phyloP scores from a whole-genome alignment of 2,113 vertebrate genomes.

The Mungos mungo region DNA sequence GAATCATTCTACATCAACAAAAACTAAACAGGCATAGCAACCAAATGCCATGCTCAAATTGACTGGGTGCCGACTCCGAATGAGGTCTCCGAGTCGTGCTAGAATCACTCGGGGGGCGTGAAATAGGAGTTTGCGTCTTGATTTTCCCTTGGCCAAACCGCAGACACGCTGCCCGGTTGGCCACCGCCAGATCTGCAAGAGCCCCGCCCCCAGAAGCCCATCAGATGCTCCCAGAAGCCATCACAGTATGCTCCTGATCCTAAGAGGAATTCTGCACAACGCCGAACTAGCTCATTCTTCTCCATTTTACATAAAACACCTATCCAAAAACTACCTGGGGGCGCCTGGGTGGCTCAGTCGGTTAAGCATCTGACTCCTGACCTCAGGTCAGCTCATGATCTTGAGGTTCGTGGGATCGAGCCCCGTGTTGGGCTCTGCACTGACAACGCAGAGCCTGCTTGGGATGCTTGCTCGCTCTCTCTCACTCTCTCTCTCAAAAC shows the following conservation, averaged over 20 bases:
- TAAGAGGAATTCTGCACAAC: neutral
- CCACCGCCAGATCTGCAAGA: neutral
- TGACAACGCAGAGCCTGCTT: too few species aligned
- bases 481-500: too few species aligned
- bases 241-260: too few species aligned
- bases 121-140: neutral
- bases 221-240: neutral
- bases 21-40: neutral
- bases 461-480: too few species aligned
- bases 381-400: too few species aligned
- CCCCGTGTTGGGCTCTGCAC: too few species aligned
- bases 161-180: neutral
- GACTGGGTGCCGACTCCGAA: neutral
- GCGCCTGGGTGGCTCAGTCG: too few species aligned
- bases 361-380: too few species aligned
- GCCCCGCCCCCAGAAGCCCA: neutral
- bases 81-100: neutral
- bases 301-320: neutral
- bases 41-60: rapidly evolving
- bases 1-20: neutral
- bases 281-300: neutral
- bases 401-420: too few species aligned
- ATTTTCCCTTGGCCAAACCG: neutral
- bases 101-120: neutral
- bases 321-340: neutral